phyloP scores from a whole-genome alignment of 2,113 vertebrate species.

The Barnardius zonarius region DNA sequence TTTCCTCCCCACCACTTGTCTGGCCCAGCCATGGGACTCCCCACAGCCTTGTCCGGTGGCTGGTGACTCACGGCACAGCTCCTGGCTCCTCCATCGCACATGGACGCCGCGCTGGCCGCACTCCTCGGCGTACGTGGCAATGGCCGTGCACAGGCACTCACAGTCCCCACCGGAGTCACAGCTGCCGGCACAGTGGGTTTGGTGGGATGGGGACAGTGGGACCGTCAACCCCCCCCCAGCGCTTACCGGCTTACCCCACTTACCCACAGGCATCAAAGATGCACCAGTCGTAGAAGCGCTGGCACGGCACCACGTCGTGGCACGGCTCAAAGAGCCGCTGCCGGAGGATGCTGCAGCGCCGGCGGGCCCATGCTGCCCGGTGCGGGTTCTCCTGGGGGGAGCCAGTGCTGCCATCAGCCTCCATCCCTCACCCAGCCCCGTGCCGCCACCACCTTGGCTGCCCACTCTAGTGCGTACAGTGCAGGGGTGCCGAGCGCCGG shows the following conservation, averaged over 20 bases:
- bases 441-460: no score
- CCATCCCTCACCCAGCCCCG: background rate
- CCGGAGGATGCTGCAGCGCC: conserved; percentile 76
- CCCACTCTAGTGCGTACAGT: conserved; percentile 43
- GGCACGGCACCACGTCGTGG: conserved; percentile 79
- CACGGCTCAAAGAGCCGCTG: conserved; percentile 80
- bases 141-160: conserved; percentile 89
- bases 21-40: background rate
- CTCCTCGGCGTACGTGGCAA: conserved; percentile 85
- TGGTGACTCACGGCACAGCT: conserved; percentile 70
- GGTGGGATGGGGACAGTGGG: background rate
- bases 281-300: conserved; percentile 89
- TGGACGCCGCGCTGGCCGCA: conserved; percentile 78
- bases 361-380: conserved; percentile 80
- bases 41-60: background rate
- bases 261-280: conserved; percentile 89
- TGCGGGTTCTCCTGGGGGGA: conserved; percentile 75
- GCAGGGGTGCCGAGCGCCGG: conserved; percentile 82
- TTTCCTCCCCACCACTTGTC: background rate
- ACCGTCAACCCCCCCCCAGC: background rate
- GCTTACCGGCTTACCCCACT: conserved; percentile 13
- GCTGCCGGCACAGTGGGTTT: background rate
- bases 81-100: conserved; percentile 87
- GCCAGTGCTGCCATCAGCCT: background rate
- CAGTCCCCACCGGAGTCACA: conserved; percentile 87